These are phyloP conservation scores for Campopleginae sp. DNA, from an alignment of 2,888 invertebrate genomes.

Conservation along the genomic window DNA sequence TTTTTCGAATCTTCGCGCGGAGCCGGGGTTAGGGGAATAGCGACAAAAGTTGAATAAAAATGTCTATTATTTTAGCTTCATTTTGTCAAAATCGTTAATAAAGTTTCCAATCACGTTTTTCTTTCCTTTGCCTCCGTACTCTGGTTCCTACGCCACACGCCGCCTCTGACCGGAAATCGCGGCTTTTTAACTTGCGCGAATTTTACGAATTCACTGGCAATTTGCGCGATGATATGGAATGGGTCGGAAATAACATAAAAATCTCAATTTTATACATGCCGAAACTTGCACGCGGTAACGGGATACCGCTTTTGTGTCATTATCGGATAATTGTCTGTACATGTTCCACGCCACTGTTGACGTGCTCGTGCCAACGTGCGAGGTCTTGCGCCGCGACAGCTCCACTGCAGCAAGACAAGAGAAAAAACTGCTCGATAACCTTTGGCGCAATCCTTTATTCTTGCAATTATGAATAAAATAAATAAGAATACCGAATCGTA, in stretches of 20 bases:
- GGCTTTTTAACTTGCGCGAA: constrained; percentile 1
- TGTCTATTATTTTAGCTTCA: too few species aligned
- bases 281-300: neutral
- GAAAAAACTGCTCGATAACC: neutral
- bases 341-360: neutral
- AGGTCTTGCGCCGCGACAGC: neutral
- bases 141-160: too few species aligned
- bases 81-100: too few species aligned
- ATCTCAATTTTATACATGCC: neutral
- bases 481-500: neutral
- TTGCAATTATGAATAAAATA: neutral
- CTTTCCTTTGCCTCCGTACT: too few species aligned
- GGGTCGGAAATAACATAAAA: neutral
- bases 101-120: too few species aligned
- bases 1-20: too few species aligned
- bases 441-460: neutral
- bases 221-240: neutral
- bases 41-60: too few species aligned
- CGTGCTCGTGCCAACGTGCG: neutral
- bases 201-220: neutral
- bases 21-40: too few species aligned
- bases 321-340: neutral
- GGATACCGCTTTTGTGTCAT: neutral
- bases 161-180: constrained; percentile 58
- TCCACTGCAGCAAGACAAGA: neutral